phyloP scores from a whole-genome alignment of 2,888 invertebrate genomes.

The Allophyes oxyacanthae region DNA sequence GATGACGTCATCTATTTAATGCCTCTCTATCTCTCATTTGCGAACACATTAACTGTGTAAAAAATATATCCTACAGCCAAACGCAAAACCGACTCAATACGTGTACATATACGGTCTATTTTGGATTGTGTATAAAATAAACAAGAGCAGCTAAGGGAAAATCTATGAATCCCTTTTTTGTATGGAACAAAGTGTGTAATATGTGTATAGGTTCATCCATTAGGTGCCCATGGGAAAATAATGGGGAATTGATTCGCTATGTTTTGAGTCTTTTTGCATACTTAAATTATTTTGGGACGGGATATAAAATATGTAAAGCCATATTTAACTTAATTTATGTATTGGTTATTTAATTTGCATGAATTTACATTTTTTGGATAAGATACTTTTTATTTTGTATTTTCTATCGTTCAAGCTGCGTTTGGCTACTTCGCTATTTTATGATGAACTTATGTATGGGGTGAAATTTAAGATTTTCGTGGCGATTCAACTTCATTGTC shows the following conservation, averaged over 20 bases:
- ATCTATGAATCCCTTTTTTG: slow-evolving; percentile 52
- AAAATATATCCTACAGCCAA: slow-evolving; percentile 31
- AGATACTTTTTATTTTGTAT: too few species aligned
- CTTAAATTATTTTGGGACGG: slow-evolving; percentile 45
- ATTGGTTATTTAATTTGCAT: slow-evolving; percentile 43
- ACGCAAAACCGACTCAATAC: slow-evolving; percentile 17
- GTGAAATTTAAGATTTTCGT: too few species aligned
- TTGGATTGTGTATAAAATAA: slow-evolving; percentile 24
- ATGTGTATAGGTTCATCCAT: slow-evolving; percentile 41
- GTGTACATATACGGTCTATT: slow-evolving; percentile 16
- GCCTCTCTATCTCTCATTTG: slow-evolving; percentile 52
- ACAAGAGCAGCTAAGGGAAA: slow-evolving; percentile 30
- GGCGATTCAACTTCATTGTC: too few species aligned
- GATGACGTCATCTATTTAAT: slow-evolving; percentile 55
- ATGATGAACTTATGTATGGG: too few species aligned
- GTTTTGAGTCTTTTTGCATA: slow-evolving; percentile 42
- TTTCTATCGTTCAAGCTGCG: too few species aligned
- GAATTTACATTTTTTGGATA: not conserved
- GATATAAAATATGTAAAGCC: slow-evolving; percentile 22
- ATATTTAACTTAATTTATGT: slow-evolving; percentile 29
- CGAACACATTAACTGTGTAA: slow-evolving; percentile 48
- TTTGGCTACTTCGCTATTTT: too few species aligned
- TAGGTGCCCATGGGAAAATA: slow-evolving; percentile 43
- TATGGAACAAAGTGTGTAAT: slow-evolving; percentile 37
- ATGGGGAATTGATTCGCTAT: slow-evolving; percentile 54